phyloP scores from a whole-genome alignment of 2,888 invertebrate genomes.

The Thysanoteuthis rhombus region DNA sequence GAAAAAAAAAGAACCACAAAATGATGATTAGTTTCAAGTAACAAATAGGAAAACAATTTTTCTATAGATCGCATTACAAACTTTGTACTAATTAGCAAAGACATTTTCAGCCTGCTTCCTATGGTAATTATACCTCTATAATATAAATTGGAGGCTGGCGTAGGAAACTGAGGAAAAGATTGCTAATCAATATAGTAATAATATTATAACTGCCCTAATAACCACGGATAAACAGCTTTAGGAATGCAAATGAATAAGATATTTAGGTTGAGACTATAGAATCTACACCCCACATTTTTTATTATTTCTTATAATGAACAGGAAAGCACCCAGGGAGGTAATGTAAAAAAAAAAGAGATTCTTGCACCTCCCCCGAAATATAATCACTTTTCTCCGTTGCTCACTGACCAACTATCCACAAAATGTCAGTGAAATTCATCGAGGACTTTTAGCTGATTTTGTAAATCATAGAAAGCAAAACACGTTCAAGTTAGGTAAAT shows the following conservation, averaged over 20 bases:
- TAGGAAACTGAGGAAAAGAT: background rate
- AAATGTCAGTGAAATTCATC: no score
- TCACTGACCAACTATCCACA: no score
- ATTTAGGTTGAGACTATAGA: background rate
- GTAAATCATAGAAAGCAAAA: no score
- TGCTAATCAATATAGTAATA: background rate
- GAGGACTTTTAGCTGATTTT: no score
- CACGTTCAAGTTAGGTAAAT: no score
- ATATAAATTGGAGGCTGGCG: background rate
- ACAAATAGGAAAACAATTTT: background rate
- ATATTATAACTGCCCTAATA: background rate
- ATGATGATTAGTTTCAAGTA: background rate
- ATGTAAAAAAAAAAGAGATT: no score
- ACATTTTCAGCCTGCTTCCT: background rate
- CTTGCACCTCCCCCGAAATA: no score
- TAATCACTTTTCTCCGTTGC: no score
- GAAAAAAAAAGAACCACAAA: background rate
- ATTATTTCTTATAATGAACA: background rate
- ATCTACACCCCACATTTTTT: background rate
- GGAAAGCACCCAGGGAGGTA: no score
- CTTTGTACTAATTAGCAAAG: background rate
- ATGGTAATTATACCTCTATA: background rate
- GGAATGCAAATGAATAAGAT: background rate
- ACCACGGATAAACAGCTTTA: background rate
- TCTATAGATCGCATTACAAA: background rate